Evolutionary conservation across 2,888 invertebrate genomes (phyloP).

Genomic region (Orthonevra nobilis): DNA sequence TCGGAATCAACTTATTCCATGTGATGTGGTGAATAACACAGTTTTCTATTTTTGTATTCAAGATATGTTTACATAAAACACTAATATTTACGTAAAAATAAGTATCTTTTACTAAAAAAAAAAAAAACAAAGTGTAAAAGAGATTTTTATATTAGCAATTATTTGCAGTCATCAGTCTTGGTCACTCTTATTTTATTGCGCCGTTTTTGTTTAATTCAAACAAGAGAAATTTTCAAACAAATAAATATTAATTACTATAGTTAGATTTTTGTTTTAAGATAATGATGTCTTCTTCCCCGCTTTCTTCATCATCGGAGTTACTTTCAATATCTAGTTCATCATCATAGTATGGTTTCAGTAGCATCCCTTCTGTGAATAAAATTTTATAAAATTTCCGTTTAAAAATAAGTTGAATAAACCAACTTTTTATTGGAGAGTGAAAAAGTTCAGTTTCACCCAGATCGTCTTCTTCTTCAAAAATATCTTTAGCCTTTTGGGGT

Average conservation of each 20-base stretch:
- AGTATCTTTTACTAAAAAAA: background rate
- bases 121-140: background rate
- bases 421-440: constrained; percentile 78
- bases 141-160: constrained; percentile 1
- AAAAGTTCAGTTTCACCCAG: constrained; percentile 79
- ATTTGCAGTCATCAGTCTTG: constrained; percentile 42
- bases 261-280: constrained; percentile 41
- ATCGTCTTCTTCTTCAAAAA: constrained; percentile 78
- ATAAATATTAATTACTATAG: constrained; percentile 28
- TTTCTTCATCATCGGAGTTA: constrained; percentile 82
- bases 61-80: no score
- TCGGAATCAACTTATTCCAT: no score
- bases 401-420: constrained; percentile 64
- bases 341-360: constrained; percentile 85
- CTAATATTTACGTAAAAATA: no score
- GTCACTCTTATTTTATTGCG: constrained; percentile 9
- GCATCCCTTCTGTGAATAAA: constrained; percentile 75
- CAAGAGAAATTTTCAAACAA: background rate
- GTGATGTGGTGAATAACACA: no score
- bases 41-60: no score
- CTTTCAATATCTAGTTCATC: constrained; percentile 84
- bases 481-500: constrained; percentile 78
- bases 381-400: background rate
- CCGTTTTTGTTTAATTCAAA: background rate
- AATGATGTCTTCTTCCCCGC: constrained; percentile 73